Evolutionary conservation across 2,888 invertebrate species (phyloP), one percentile per base, ranked within the genome.

Genomic region (Hypomecis punctinalis): DNA sequence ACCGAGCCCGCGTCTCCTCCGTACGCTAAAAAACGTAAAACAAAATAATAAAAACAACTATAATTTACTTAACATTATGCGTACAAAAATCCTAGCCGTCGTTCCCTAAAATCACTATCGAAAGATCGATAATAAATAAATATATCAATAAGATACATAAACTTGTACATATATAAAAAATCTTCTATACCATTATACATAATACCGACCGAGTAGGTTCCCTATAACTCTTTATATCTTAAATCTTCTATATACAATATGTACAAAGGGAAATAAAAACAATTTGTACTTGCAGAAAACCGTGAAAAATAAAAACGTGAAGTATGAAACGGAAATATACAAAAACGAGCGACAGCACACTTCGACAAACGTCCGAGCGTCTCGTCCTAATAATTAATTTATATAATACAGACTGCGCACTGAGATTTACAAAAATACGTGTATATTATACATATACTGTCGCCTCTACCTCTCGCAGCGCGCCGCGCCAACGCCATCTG

Each of bases 271-370:
- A 91, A 93, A 92, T 90, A 92, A 90, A 92, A 93, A 93, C 91
- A 92, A 91, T 93, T 93, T 93, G 93, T 93, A 93, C 93, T 93
- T 91, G 92, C 91, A 90, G 93, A 93, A 86, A 91, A 90, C 84
- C 83, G 89, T 90, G 86, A 89, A 85, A 57, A 89, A 86, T 81
- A 79, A 85, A 86, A 77, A 77, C 76, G 79, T 79, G 83, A 76
- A 82, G 82, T 76, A 57, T 76, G 79, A 84, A 88, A 89, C 82
- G 78, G 86, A 87, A 88, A 90, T 90, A 86, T 91, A 90, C 89
- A 91, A 80, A 81, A 67, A 39, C 67, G 79, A 79, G 74, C 73
- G 70, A 69, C 68, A 73, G 73, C 72, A 71, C 74, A 71, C 76
- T 69, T 73, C 75, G 72, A 80, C 80, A 75, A 79, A 60, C 61